phyloP scores from a whole-genome alignment of 2,888 invertebrate species.

The Megastigmus dorsalis region DNA sequence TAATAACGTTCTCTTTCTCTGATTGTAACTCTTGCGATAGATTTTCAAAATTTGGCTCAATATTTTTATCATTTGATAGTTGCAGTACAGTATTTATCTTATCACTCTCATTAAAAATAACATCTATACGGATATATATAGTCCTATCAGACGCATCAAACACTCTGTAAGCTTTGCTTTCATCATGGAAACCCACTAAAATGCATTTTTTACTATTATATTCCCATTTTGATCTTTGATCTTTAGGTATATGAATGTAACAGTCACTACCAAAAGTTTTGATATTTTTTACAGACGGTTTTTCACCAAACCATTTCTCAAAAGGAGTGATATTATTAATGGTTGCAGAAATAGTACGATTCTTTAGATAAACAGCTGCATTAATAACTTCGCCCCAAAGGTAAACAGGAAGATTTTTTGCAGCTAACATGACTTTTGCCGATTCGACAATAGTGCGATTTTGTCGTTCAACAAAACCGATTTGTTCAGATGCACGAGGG shows the following conservation, averaged over 20 bases:
- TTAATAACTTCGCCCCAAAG: too few relatives aligned
- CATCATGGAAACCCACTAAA: too few relatives aligned
- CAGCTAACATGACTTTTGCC: too few relatives aligned
- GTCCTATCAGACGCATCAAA: too few relatives aligned
- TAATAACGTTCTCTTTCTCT: background rate
- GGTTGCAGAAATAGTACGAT: background rate
- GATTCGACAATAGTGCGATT: too few relatives aligned
- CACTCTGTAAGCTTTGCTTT: too few relatives aligned
- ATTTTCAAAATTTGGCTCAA: background rate
- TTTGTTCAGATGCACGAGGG: too few relatives aligned
- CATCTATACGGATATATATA: background rate
- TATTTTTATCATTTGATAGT: background rate
- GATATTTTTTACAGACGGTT: background rate
- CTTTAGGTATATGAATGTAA: background rate
- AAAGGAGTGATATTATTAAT: background rate
- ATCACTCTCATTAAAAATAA: background rate
- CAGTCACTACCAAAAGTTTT: background rate
- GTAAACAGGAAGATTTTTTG: too few relatives aligned
- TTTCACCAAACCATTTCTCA: background rate
- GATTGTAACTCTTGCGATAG: background rate
- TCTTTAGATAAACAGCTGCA: too few relatives aligned
- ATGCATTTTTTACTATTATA: background rate
- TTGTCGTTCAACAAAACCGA: too few relatives aligned
- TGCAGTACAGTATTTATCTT: background rate
- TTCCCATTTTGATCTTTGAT: background rate